Conservation (phyloP, 2,797 vertebrate species). For the Microchirus variegatus region DNA sequence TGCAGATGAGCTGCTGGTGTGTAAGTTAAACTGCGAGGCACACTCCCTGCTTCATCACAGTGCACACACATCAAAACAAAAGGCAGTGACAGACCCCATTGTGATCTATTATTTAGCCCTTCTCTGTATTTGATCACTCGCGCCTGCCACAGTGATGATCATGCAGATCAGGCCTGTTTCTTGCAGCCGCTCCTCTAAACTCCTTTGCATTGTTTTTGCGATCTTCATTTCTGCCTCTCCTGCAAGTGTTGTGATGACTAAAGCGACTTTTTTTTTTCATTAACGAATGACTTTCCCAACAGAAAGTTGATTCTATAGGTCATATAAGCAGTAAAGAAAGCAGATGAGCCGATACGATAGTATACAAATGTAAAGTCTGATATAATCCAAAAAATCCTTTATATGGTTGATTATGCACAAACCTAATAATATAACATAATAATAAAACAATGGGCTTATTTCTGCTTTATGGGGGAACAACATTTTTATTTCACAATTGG, state of each 20-base stretch:
- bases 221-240: conserved; percentile 40
- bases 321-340: not conserved
- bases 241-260: conserved; percentile 27
- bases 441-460: no score
- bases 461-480: no score
- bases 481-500: no score
- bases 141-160: conserved; percentile 72
- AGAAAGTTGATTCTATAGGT: conserved; percentile 1
- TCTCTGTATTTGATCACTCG: conserved; percentile 74
- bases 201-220: conserved; percentile 49
- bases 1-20: conserved; percentile 63
- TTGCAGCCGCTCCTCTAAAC: conserved; percentile 58
- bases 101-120: conserved; percentile 84
- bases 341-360: not conserved
- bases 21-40: conserved; percentile 76
- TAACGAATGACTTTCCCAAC: conserved; percentile 12
- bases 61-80: conserved; percentile 74
- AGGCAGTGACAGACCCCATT: conserved; percentile 73
- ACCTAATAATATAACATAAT: no score
- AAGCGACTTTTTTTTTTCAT: conserved; percentile 25
- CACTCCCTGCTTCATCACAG: conserved; percentile 69
- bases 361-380: no score
- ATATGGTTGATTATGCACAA: no score
- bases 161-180: conserved; percentile 73
- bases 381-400: no score